Base-by-base conservation (phyloP, 1,140 invertebrate genomes). In the Rhagoletis pomonella region DNA sequence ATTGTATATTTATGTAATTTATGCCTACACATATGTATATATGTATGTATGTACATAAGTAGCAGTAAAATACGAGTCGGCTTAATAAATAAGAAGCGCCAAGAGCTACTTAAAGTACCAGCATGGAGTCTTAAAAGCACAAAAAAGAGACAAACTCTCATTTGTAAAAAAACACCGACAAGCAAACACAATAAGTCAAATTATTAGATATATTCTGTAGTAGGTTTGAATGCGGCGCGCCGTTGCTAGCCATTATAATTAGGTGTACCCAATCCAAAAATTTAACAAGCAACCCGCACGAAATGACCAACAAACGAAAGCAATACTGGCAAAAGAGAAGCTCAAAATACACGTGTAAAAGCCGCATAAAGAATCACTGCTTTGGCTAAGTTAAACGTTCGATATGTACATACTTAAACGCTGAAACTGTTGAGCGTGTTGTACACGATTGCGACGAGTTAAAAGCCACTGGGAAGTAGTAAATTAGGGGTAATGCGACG, bases 261-360 rank as follows among this genome's bases (percentile, higher is more conserved):
- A 81, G 14, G 29, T 29, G 73, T 29, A 29, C 14, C 14, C 19
- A 39, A 77, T 5, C 19, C 12, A 55, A 50, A 58, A 81, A 81
- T 47, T 29, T 81, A 42, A 6, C 47, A 50, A 81, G 73, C 73
- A 55, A 81, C n/a, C 19, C 42, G 73, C 47, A 55, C 73, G 73
- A 55, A 81, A 55, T 6, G 0, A 4, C 42, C n/a, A 50, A n/a
- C 14, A 5, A 50, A n/a, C 14, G 50, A 50, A 55, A 81, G 47
- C 73, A 50, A 81, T 55, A 81, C 12, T 58, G 4, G 29, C 50
- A n/a, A 50, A 55, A 73, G 7, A 55, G 47, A 81, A 81, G 47
- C 44, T 55, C n/a, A 55, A 58, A 29, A 81, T 47, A 50, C 73
- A 81, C 73, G 19, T 81, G 73, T 55, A 81, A 81, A 81, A 9